Evolutionary conservation across 2,888 invertebrate genomes (phyloP).

Genomic region (Chloromyia formosa): DNA sequence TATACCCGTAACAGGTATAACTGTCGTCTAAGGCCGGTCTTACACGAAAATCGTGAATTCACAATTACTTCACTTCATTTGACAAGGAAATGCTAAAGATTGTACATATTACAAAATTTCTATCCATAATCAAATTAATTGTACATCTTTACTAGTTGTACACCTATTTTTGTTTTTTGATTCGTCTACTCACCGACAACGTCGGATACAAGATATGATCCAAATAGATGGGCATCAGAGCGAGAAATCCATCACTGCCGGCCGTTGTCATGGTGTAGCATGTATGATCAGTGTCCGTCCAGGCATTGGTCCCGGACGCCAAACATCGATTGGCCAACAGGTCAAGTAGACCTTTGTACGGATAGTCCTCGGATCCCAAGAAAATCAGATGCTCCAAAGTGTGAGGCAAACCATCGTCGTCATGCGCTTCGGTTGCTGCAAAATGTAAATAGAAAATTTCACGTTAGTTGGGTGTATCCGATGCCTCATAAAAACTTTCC

Average conservation of each 20-base stretch:
- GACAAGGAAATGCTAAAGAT: too few species aligned
- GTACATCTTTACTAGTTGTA: too few species aligned
- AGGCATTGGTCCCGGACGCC: slow-evolving; percentile 92
- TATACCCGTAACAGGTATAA: too few species aligned
- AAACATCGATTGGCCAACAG: slow-evolving; percentile 87
- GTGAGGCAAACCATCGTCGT: slow-evolving; percentile 92
- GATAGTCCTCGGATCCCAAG: slow-evolving; percentile 88
- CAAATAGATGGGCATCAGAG: slow-evolving; percentile 87
- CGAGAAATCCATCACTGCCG: slow-evolving; percentile 85
- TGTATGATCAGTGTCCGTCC: slow-evolving; percentile 88
- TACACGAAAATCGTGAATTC: too few species aligned
- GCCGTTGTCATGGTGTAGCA: slow-evolving; percentile 90
- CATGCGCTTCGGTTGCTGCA: slow-evolving; percentile 87
- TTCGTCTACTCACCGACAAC: slow-evolving; percentile 67
- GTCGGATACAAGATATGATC: slow-evolving; percentile 90
- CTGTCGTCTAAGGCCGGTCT: too few species aligned
- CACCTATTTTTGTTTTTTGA: too few species aligned
- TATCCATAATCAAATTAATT: too few species aligned
- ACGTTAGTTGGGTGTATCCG: too few species aligned
- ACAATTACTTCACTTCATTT: too few species aligned
- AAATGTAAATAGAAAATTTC: slow-evolving; percentile 45
- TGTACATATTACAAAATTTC: too few species aligned
- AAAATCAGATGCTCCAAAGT: slow-evolving; percentile 93
- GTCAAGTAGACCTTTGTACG: slow-evolving; percentile 89
- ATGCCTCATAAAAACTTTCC: too few species aligned